phyloP scores from a whole-genome alignment of 1,140 invertebrate species.

The Palaemon carinicauda region DNA sequence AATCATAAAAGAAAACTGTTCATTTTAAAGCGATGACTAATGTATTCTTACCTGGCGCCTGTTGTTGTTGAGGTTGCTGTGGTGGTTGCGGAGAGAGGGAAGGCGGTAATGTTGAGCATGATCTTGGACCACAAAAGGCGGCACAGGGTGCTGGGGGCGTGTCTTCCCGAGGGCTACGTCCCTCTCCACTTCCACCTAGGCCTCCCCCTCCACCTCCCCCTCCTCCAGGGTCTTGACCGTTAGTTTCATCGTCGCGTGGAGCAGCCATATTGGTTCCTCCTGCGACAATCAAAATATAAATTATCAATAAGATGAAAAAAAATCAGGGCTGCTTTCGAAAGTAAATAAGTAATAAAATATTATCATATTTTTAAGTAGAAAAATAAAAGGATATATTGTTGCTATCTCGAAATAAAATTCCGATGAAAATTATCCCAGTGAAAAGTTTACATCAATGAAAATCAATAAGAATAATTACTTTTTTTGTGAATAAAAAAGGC shows the following conservation, averaged over 20 bases:
- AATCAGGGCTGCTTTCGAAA: too few relatives aligned
- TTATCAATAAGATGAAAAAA: too few relatives aligned
- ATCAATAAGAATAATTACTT: too few relatives aligned
- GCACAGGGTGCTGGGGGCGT: conserved; percentile 43
- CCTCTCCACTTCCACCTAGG: neutral
- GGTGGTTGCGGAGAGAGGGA: conserved; percentile 3
- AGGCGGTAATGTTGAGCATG: conserved; percentile 36
- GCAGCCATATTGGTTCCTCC: conserved; percentile 9
- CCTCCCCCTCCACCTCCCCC: neutral
- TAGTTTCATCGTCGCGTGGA: neutral
- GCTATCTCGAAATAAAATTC: neutral
- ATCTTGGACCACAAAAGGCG: conserved; percentile 34
- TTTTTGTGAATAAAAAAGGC: too few relatives aligned
- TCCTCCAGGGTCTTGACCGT: neutral
- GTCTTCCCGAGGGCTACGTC: conserved; percentile 22
- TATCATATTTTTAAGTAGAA: neutral
- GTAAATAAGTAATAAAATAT: too few relatives aligned
- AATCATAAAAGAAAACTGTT: too few relatives aligned
- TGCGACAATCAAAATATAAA: neutral
- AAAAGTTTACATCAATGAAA: too few relatives aligned
- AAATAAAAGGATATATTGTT: neutral
- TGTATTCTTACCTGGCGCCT: neutral
- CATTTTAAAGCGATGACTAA: too few relatives aligned
- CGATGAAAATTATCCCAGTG: too few relatives aligned
- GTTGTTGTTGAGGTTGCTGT: neutral